Evolutionary conservation across 2,113 vertebrate species (phyloP).

Genomic region (Myocastor coypus): DNA sequence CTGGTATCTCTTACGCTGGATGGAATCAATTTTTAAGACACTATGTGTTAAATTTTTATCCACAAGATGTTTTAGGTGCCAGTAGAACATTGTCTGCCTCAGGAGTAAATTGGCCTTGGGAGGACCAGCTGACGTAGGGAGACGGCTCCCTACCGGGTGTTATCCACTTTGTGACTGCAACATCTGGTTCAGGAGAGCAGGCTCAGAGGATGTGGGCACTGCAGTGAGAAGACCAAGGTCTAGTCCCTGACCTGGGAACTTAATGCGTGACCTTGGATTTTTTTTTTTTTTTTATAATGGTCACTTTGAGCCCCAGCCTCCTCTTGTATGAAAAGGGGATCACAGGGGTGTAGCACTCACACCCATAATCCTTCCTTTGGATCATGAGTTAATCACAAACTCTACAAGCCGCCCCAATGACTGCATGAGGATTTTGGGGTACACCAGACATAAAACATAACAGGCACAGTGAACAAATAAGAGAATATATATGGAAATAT

Average conservation of each 20-base stretch:
- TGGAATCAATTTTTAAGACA: neutral
- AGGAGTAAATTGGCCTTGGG: neutral
- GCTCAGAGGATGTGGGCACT: neutral
- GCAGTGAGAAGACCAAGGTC: neutral
- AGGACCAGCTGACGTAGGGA: fast-evolving
- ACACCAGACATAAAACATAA: too few species aligned
- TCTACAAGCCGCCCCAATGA: too few species aligned
- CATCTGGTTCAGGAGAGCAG: neutral
- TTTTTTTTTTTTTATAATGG: neutral
- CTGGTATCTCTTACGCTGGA: neutral
- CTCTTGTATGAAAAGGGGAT: neutral
- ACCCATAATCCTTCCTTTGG: too few species aligned
- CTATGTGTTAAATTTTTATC: neutral
- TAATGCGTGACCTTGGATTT: neutral
- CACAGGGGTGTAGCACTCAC: neutral
- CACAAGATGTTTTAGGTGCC: neutral
- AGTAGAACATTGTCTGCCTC: neutral
- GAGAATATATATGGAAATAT: neutral
- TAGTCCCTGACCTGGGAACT: neutral
- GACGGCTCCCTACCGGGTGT: neutral
- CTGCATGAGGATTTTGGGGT: too few species aligned
- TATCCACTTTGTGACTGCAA: neutral
- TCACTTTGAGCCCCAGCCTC: neutral
- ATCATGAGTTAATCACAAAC: too few species aligned
- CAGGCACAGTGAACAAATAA: neutral